Base-by-base conservation (phyloP, 2,113 vertebrate species). In the Sander vitreus region DNA sequence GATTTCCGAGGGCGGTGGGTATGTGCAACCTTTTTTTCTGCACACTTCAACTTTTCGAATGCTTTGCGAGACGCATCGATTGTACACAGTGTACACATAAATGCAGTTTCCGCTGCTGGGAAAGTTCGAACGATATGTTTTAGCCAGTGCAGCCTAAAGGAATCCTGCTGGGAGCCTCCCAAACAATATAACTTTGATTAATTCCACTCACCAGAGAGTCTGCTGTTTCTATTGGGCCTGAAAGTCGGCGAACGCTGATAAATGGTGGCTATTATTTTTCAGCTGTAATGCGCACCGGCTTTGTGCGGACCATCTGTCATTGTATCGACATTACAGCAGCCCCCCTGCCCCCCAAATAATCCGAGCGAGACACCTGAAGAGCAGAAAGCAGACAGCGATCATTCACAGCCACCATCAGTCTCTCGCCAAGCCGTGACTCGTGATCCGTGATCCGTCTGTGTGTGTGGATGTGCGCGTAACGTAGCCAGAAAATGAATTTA, bases 331-430 rank as follows among this genome's bases (percentile, higher is more conserved):
- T 88, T 91, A 89, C 85, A 78, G 81, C 86, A 76, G 57, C 79
- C 64, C 60, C 21, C 91, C 88, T 47, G 93, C 93, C 92, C 95
- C 93, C n/a, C 10, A 94, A 95, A 94, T 92, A 95, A 93, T 78
- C 66, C 91, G 90, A 91, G 91, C 58, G 93, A 97, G 96, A 96
- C 97, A 98, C 97, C 97, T 98, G 97, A 97, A 96, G 96, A 96
- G 95, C 92, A 94, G 95, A 95, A 95, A 95, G 93, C 93, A 96
- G 96, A 96, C 84, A 75, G 77, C 66, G 63, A 73, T 88, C 87
- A 66, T 58, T 87, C 96, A 94, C 92, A 84, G 84, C 87, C 89
- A 60, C 77, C 87, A 89, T 73, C 86, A 85, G 81, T 88, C 90
- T 83, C 64, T 58, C 68, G 18, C 76, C 74, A 39, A 62, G 83